Evolutionary conservation across 2,113 vertebrate species (phyloP).

Genomic region (Callipepla squamata): DNA sequence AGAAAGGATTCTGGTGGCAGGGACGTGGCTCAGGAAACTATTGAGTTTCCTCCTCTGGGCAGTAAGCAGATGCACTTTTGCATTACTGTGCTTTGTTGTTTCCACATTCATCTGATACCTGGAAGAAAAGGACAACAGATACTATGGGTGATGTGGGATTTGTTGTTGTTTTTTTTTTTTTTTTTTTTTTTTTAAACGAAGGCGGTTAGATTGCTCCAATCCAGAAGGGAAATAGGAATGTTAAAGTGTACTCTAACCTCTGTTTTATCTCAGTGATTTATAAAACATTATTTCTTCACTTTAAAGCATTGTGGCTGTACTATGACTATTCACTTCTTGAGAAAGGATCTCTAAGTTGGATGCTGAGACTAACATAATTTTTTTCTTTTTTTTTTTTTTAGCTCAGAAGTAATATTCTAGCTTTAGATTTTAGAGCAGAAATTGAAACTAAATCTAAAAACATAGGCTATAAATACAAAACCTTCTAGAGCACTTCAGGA

Average conservation of each 20-base stretch:
- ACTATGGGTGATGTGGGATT: not conserved
- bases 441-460: not conserved
- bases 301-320: not conserved
- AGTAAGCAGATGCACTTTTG: not conserved
- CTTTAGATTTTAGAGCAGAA: not conserved
- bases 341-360: not conserved
- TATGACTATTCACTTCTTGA: not conserved
- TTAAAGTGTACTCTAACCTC: constrained; percentile 25
- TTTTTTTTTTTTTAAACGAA: not conserved
- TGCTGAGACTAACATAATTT: not conserved
- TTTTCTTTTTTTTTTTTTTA: not conserved
- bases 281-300: constrained; percentile 11
- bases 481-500: not conserved
- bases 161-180: not conserved
- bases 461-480: not conserved
- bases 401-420: not conserved
- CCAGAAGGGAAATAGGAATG: constrained; percentile 29
- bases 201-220: not conserved
- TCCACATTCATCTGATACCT: not conserved
- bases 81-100: not conserved
- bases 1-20: not conserved
- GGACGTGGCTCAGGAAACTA: not conserved
- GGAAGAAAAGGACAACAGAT: not conserved
- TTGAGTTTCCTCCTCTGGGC: not conserved
- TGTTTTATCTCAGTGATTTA: constrained; percentile 15